Conservation (phyloP, 2,888 invertebrate genomes). For the Agriopis leucophaearia region DNA sequence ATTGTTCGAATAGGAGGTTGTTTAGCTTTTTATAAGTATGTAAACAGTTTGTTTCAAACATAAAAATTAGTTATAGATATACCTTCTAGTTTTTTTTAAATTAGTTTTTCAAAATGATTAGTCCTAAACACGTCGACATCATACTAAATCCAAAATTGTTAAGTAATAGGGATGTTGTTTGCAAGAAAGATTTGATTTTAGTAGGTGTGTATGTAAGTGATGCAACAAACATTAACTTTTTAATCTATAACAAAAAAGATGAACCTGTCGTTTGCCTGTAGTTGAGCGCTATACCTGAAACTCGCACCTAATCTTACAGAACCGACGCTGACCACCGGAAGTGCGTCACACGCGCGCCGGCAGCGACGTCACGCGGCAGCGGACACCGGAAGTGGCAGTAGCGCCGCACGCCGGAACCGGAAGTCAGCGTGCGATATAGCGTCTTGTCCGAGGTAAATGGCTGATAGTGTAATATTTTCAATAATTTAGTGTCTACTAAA, state of each 20-base stretch:
- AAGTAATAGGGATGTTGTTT: too few relatives aligned
- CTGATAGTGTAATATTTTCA: constrained; percentile 54
- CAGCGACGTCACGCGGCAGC: constrained; percentile 72
- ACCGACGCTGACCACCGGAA: constrained; percentile 66
- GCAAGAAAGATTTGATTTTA: too few relatives aligned
- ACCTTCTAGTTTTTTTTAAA: too few relatives aligned
- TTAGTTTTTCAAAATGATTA: too few relatives aligned
- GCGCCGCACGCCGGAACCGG: constrained; percentile 79
- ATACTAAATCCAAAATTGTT: too few relatives aligned
- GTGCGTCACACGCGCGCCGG: constrained; percentile 76
- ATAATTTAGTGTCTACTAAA: background rate
- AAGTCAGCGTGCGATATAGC: constrained; percentile 71
- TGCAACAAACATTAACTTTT: background rate
- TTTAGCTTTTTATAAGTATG: constrained; percentile 11
- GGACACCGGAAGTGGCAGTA: constrained; percentile 77
- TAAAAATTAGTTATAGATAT: background rate
- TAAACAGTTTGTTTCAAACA: background rate
- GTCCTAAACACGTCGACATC: too few relatives aligned
- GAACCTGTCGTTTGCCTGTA: background rate
- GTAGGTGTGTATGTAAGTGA: too few relatives aligned
- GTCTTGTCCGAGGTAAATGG: constrained; percentile 73
- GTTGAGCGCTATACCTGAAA: constrained; percentile 26
- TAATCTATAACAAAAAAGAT: background rate
- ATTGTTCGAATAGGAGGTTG: constrained; percentile 33
- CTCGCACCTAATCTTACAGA: constrained; percentile 51